Evolutionary conservation across 2,888 invertebrate species (phyloP).

Genomic region (Rhagonycha lutea): DNA sequence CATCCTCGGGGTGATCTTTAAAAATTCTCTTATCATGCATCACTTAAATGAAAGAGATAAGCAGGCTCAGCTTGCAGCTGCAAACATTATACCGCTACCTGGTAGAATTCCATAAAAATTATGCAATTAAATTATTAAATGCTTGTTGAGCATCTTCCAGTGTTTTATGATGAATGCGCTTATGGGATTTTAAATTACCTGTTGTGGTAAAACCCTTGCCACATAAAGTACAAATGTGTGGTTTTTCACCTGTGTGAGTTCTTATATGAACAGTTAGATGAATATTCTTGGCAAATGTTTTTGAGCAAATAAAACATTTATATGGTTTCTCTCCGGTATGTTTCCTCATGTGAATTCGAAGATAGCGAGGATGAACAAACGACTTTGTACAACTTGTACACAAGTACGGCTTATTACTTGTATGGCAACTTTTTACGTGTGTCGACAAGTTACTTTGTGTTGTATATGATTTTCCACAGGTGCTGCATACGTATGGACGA

Average conservation of each 20-base stretch:
- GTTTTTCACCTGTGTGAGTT: slow-evolving; percentile 42
- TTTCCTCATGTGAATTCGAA: slow-evolving; percentile 42
- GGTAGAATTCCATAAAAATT: background rate
- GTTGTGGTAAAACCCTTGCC: slow-evolving; percentile 42
- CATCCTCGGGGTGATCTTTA: too few relatives aligned
- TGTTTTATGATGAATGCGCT: slow-evolving; percentile 36
- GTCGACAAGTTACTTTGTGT: slow-evolving; percentile 42
- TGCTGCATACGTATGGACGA: slow-evolving; percentile 40
- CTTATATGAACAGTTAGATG: slow-evolving; percentile 42
- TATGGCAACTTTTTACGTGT: slow-evolving; percentile 39
- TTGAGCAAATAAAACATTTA: slow-evolving; percentile 39
- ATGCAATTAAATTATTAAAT: background rate
- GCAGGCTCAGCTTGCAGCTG: too few relatives aligned
- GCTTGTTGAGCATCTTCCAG: background rate
- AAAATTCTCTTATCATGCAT: too few relatives aligned
- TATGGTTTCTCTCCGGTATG: slow-evolving; percentile 45
- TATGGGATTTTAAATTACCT: slow-evolving; percentile 41
- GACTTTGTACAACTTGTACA: slow-evolving; percentile 41
- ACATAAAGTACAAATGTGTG: slow-evolving; percentile 40
- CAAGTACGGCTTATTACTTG: slow-evolving; percentile 39
- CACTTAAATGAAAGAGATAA: too few relatives aligned
- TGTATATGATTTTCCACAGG: slow-evolving; percentile 43
- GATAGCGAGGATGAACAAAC: slow-evolving; percentile 41
- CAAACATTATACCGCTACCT: too few relatives aligned
- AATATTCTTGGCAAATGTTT: slow-evolving; percentile 42